Conservation (phyloP, 2,888 invertebrate species). For the Stenodema calcarata region DNA sequence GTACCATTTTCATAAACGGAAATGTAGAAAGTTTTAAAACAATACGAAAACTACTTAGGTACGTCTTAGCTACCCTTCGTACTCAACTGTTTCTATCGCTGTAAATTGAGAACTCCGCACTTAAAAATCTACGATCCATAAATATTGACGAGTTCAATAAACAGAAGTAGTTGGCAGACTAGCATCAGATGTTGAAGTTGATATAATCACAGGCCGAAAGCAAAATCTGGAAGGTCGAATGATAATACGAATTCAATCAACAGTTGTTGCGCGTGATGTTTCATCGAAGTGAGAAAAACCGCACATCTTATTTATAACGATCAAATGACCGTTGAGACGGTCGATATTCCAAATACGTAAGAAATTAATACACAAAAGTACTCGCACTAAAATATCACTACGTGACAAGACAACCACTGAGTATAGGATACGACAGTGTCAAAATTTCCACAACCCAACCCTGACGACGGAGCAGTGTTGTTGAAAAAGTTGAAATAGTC, state of each 20-base stretch:
- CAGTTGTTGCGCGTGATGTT: not conserved
- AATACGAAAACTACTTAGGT: not conserved
- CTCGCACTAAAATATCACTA: not conserved
- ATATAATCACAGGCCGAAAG: not conserved
- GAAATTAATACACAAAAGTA: not conserved
- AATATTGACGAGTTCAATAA: not conserved
- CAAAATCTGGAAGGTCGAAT: constrained; percentile 3
- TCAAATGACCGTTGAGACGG: not conserved
- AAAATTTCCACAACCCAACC: constrained; percentile 30
- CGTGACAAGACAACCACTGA: constrained; percentile 36
- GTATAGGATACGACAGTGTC: constrained; percentile 7
- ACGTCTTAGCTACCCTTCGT: not conserved
- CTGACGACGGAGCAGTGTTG: constrained; percentile 3
- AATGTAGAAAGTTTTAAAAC: not conserved
- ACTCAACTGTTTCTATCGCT: not conserved
- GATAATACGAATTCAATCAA: constrained; percentile 1
- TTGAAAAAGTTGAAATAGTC: not conserved
- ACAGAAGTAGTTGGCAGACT: not conserved
- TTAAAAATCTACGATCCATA: not conserved
- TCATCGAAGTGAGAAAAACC: not conserved
- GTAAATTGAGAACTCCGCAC: not conserved
- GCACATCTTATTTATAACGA: not conserved
- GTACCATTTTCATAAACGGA: not conserved
- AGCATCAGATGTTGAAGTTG: not conserved
- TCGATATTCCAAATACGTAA: not conserved